Base-by-base conservation (phyloP, 2,888 invertebrate genomes). In the Zele albiditarsus region DNA sequence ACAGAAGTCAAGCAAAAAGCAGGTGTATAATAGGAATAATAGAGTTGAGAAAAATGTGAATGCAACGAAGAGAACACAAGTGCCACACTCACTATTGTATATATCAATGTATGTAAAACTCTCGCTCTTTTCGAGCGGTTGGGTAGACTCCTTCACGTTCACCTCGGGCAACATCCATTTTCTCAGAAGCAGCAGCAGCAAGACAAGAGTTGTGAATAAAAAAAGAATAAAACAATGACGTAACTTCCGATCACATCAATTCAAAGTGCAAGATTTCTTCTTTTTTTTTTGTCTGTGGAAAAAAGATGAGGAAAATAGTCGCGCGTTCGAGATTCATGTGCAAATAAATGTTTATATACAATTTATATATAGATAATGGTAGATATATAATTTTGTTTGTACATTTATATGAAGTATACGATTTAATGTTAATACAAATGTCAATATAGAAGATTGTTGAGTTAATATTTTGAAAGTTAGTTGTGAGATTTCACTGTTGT, bases 161-260 rank as follows among this genome's bases (percentile, higher is more conserved):
- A 53, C 53, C 53, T 10, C 53, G 20, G 53, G 53, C 53, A 53
- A 53, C 53, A 53, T 53, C 20, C 53, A 53, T 53, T 53, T 53
- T 53, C 53, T 53, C 20, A 53, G 8, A 1, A 6, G 20, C 10
- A 53, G 8, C 8, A 6, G 20, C 10, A 53, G n/a, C 2, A 38
- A 53, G 53, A 53, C 20, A 53, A 8, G 53, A 2, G 23, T 2
- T n/a, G n/a, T n/a, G 46, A n/a, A 46, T 20, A 23, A 10, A 53
- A 20, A 20, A 53, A 53, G 8, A 20, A 46, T 2, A 46, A 46
- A 46, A 46, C 16, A n/a, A 53, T 20, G 53, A 20, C 53, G 20
- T 53, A 53, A 53, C 53, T 53, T 53, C n/a, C 53, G n/a, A 53
- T 53, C 53, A 53, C 53, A 53, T 53, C 53, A 53, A 53, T 53